Conservation (phyloP, 2,113 vertebrate genomes). For the Atlantisia rogersi region DNA sequence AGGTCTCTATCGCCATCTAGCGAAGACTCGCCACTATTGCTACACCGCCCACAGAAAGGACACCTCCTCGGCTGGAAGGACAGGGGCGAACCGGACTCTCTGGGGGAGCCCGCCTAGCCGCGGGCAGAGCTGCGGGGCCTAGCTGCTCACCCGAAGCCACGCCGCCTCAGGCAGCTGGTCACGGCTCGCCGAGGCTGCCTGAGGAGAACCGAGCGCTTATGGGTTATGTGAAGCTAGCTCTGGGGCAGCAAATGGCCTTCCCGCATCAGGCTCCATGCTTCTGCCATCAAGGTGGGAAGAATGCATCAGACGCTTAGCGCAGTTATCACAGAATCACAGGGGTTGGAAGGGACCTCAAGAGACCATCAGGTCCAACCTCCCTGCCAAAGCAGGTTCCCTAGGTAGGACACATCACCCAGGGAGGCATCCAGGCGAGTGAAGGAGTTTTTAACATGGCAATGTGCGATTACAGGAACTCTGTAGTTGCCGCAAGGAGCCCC, state of each 20-base stretch:
- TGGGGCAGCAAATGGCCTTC: background rate
- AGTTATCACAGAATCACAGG: too few species aligned
- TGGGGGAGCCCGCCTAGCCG: background rate
- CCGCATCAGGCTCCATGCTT: background rate
- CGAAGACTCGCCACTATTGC: conserved; percentile 62
- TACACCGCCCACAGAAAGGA: background rate
- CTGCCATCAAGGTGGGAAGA: background rate
- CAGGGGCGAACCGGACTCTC: background rate
- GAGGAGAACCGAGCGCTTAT: background rate
- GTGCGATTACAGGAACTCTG: background rate
- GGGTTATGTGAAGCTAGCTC: background rate
- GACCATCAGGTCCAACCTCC: too few species aligned
- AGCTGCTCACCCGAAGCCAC: too few species aligned
- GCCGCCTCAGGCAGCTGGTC: too few species aligned
- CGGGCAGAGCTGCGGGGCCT: background rate
- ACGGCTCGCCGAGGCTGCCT: rapidly evolving
- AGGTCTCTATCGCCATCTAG: conserved; percentile 85
- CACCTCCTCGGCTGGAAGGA: background rate
- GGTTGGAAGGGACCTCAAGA: too few species aligned
- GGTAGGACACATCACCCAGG: too few species aligned
- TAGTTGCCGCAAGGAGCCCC: background rate
- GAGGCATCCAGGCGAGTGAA: too few species aligned
- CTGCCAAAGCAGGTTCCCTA: too few species aligned
- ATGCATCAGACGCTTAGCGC: background rate
- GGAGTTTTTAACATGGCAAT: conserved; percentile 18